Evolutionary conservation across 2,888 invertebrate genomes (phyloP).

Genomic region (Mantis religiosa): DNA sequence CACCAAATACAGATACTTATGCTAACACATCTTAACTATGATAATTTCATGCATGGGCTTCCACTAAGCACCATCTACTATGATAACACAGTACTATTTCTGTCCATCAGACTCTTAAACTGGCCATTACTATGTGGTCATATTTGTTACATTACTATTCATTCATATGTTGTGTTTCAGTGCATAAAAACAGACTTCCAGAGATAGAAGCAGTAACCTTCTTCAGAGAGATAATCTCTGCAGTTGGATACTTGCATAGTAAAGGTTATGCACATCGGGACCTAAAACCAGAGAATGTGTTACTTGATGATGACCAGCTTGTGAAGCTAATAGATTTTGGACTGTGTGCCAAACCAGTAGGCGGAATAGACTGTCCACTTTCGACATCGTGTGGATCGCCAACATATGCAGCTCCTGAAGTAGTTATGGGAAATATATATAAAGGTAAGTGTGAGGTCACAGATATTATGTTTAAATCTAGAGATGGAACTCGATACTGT

Average conservation of each 20-base stretch:
- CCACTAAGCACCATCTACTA: too few relatives aligned
- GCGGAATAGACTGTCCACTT: conserved; percentile 54
- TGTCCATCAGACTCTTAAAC: too few relatives aligned
- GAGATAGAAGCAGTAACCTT: conserved; percentile 71
- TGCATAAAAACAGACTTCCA: conserved; percentile 45
- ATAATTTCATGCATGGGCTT: too few relatives aligned
- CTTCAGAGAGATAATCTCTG: conserved; percentile 73
- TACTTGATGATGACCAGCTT: conserved; percentile 68
- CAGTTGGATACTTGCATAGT: conserved; percentile 71
- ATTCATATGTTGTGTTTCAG: conserved; percentile 28
- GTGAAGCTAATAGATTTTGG: conserved; percentile 81
- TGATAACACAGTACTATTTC: too few relatives aligned
- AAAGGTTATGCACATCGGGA: conserved; percentile 76
- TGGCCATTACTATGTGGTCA: too few relatives aligned
- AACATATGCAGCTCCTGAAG: conserved; percentile 71
- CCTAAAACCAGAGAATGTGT: conserved; percentile 79
- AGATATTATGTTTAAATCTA: too few relatives aligned
- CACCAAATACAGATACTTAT: too few relatives aligned
- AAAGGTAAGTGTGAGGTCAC: conserved; percentile 41
- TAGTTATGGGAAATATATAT: conserved; percentile 54
- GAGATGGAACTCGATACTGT: too few relatives aligned
- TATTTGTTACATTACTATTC: too few relatives aligned
- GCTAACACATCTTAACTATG: too few relatives aligned
- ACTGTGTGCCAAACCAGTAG: conserved; percentile 67
- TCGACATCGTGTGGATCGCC: conserved; percentile 68